Evolutionary conservation across 2,888 invertebrate species (phyloP).

Genomic region (Philonicus albiceps): DNA sequence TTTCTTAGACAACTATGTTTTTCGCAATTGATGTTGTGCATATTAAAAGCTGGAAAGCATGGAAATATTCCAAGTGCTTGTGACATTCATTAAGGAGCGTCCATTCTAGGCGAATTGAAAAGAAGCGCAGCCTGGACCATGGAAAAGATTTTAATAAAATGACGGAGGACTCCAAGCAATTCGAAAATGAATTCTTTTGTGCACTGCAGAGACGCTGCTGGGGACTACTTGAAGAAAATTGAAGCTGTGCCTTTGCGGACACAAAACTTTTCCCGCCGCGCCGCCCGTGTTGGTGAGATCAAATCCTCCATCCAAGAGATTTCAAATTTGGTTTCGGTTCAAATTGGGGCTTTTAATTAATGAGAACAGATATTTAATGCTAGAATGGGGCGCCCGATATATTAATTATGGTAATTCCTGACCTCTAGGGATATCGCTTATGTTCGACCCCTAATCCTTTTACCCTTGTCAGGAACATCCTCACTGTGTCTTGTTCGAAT

Average conservation of each 20-base stretch:
- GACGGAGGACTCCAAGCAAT: constrained; percentile 28
- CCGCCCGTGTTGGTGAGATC: background rate
- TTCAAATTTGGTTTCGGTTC: background rate
- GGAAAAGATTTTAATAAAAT: constrained; percentile 29
- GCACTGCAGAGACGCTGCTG: background rate
- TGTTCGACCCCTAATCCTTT: background rate
- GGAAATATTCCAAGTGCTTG: constrained; percentile 32
- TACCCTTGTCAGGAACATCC: background rate
- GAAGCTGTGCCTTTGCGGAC: background rate
- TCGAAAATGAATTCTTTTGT: constrained; percentile 17
- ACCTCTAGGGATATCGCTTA: background rate
- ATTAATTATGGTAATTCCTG: background rate
- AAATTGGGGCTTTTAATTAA: background rate
- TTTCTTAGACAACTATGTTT: constrained; percentile 33
- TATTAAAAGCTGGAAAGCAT: constrained; percentile 22
- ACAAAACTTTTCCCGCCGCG: background rate
- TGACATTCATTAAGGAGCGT: constrained; percentile 26
- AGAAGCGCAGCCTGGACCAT: background rate
- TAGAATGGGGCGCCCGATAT: background rate
- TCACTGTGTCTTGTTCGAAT: background rate
- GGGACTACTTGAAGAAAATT: background rate
- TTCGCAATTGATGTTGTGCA: constrained; percentile 37
- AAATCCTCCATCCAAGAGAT: background rate
- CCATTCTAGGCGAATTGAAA: background rate
- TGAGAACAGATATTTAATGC: background rate